Evolutionary conservation across 1,140 invertebrate species (phyloP).

Genomic region (Helicoverpa armigera): DNA sequence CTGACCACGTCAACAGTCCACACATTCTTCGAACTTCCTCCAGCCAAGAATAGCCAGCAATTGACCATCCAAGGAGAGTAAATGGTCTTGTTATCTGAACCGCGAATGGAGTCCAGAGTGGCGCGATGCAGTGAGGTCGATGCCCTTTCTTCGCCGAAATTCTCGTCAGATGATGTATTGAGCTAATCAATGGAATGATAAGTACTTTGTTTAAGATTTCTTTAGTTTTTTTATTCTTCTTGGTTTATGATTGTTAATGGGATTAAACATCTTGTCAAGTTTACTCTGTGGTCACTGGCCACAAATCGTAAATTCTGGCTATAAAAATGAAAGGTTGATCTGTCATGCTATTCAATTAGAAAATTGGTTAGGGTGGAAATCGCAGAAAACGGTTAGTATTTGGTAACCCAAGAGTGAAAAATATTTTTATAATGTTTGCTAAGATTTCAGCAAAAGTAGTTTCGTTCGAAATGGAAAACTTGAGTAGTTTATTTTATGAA

Average conservation of each 20-base stretch:
- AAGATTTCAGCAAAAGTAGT: too few species aligned
- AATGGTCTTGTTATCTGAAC: slow-evolving; percentile 18
- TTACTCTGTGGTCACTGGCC: too few species aligned
- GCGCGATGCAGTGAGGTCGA: slow-evolving; percentile 30
- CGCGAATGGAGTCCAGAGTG: slow-evolving; percentile 26
- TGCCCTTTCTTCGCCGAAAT: slow-evolving; percentile 36
- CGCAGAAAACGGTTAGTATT: too few species aligned
- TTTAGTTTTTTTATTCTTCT: background rate
- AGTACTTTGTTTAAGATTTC: background rate
- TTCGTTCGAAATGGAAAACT: slow-evolving; percentile 24
- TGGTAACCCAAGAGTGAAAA: too few species aligned
- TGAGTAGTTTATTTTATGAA: slow-evolving; percentile 10
- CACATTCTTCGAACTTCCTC: background rate
- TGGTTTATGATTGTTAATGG: background rate
- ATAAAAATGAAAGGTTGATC: too few species aligned
- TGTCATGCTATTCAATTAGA: too few species aligned
- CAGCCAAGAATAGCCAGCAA: slow-evolving; percentile 24
- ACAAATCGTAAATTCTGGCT: too few species aligned
- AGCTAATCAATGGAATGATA: background rate
- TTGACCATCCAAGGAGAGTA: slow-evolving; percentile 4
- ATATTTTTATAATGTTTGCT: too few species aligned
- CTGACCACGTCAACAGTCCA: slow-evolving; percentile 17
- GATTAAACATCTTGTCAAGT: too few species aligned
- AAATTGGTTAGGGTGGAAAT: too few species aligned
- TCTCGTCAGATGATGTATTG: slow-evolving; percentile 22